Evolutionary conservation across 2,113 vertebrate species (phyloP).

Genomic region (Arenaria interpres): DNA sequence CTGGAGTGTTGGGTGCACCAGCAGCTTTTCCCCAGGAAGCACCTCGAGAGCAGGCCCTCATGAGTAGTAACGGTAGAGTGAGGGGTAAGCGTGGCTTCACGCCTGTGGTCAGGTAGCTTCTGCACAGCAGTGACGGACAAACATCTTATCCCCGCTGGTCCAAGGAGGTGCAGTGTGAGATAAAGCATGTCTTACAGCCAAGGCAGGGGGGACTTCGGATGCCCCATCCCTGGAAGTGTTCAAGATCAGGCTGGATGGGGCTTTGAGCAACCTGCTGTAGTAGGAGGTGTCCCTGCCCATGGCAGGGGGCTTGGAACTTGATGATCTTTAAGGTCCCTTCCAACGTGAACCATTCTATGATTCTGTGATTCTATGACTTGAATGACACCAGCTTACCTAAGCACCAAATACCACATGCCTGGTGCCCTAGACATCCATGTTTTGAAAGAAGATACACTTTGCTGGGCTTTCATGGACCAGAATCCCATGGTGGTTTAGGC

Average conservation of each 20-base stretch:
- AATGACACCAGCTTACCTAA: neutral
- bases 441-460: neutral
- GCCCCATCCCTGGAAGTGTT: too few species aligned
- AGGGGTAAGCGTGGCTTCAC: neutral
- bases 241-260: too few species aligned
- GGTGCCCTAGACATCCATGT: neutral
- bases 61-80: neutral
- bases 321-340: too few species aligned
- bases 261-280: too few species aligned
- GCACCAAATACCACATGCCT: neutral
- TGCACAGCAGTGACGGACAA: neutral
- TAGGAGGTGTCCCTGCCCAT: too few species aligned
- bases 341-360: too few species aligned
- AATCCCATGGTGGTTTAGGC: neutral
- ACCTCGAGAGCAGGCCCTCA: neutral
- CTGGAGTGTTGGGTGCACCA: neutral
- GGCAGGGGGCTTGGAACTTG: too few species aligned
- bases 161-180: fast-evolving
- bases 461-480: neutral
- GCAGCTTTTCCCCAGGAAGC: neutral
- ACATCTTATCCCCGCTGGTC: neutral
- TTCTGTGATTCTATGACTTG: too few species aligned
- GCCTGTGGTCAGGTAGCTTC: neutral
- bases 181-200: neutral
- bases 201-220: neutral